Conservation (phyloP, 2,888 invertebrate species). For the Empis livida region DNA sequence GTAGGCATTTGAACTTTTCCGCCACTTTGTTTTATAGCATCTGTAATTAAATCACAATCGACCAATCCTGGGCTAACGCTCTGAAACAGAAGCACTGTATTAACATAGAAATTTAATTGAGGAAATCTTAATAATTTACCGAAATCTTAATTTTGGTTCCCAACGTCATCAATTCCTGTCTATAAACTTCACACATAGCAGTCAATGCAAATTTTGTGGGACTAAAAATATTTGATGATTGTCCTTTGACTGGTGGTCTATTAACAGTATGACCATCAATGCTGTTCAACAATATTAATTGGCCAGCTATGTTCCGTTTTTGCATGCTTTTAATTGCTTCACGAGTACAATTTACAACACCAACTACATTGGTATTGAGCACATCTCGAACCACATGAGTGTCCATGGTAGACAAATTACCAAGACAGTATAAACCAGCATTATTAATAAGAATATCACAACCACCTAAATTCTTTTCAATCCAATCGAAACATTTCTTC, state of each 20-base stretch:
- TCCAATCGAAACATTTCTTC: constrained; percentile 34
- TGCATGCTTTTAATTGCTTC: constrained; percentile 35
- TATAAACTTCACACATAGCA: constrained; percentile 14
- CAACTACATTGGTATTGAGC: constrained; percentile 33
- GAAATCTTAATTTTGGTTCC: constrained; percentile 16
- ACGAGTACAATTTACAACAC: constrained; percentile 29
- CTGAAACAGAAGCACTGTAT: constrained; percentile 1
- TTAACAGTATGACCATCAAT: constrained; percentile 13
- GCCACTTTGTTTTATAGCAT: neutral
- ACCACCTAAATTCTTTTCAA: constrained; percentile 35
- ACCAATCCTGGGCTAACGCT: constrained; percentile 9
- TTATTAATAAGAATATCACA: constrained; percentile 42
- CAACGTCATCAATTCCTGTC: constrained; percentile 14
- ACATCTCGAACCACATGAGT: constrained; percentile 13
- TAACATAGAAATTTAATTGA: neutral
- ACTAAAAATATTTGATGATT: constrained; percentile 14
- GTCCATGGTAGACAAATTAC: neutral
- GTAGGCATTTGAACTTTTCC: neutral
- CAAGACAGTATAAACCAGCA: constrained; percentile 30
- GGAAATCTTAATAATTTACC: constrained; percentile 8
- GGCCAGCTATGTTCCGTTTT: constrained; percentile 27
- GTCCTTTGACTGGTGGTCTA: constrained; percentile 1
- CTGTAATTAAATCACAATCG: neutral
- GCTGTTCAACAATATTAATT: constrained; percentile 32
- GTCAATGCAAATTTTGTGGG: constrained; percentile 16